Conservation (phyloP, 2,113 vertebrate species). For the Isurus oxyrinchus region DNA sequence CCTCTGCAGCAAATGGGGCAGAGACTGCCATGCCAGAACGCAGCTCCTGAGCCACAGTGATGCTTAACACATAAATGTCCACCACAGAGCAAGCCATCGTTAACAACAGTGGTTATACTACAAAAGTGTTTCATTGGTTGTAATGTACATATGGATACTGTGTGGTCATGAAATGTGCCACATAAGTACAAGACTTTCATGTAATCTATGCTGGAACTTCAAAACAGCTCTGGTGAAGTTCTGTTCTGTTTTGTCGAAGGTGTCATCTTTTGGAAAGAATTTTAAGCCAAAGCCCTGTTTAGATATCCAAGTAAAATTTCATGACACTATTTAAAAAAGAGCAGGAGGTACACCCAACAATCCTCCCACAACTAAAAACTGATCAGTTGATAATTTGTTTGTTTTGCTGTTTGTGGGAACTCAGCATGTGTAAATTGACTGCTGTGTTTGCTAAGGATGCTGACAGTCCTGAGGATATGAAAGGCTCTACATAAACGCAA, state of each 20-base stretch:
- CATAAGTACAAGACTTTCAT: neutral
- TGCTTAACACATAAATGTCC: neutral
- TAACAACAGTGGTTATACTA: neutral
- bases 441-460: neutral
- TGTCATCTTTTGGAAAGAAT: too few relatives aligned
- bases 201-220: neutral
- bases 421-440: neutral
- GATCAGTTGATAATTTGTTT: neutral
- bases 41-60: neutral
- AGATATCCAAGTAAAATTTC: neutral
- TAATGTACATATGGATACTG: neutral
- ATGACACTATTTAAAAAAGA: neutral
- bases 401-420: neutral
- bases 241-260: neutral
- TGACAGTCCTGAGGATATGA: neutral
- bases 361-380: neutral
- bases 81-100: neutral
- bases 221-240: neutral
- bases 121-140: neutral
- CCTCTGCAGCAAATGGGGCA: neutral
- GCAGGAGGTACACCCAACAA: too few relatives aligned
- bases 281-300: neutral
- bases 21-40: neutral
- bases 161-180: neutral
- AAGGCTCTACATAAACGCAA: neutral